A percentile compares a stretch with the other conserved stretches of the same genome.
Evolutionary conservation across 2,888 invertebrate genomes (phyloP).

Genomic region (Apamea anceps): DNA sequence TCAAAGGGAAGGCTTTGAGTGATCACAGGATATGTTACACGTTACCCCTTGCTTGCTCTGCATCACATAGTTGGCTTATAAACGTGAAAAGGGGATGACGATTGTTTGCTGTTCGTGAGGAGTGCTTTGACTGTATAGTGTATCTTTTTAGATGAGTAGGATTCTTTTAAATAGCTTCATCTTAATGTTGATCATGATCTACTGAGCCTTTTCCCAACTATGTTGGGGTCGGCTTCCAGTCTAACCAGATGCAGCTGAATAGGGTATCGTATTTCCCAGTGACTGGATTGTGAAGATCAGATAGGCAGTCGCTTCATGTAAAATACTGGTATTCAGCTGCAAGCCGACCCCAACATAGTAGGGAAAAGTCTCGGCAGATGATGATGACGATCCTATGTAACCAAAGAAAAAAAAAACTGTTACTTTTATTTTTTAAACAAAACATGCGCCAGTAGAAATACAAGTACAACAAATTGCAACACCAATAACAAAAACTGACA

Average conservation of each 20-base stretch:
- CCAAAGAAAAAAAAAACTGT: no score
- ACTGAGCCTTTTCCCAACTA: no score
- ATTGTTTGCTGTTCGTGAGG: conserved; percentile 1
- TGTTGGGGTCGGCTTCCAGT: no score
- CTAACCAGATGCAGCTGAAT: no score
- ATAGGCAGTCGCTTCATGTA: no score
- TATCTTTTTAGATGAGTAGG: not conserved
- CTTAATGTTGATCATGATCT: not conserved
- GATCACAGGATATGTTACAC: conserved; percentile 61
- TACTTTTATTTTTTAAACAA: no score
- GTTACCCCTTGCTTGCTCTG: conserved; percentile 46
- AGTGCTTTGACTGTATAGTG: not conserved
- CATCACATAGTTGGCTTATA: conserved; percentile 39
- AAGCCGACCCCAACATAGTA: no score
- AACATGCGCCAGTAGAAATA: not conserved
- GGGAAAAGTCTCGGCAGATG: no score
- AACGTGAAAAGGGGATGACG: not conserved
- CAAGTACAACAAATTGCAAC: not conserved
- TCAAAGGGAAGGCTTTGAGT: conserved; percentile 62
- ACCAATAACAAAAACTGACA: conserved; percentile 19
- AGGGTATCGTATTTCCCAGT: no score
- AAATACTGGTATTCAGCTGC: no score
- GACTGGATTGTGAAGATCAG: no score
- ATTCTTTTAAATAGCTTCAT: not conserved
- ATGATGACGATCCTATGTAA: no score